These are phyloP conservation scores for Lycaena phlaeas DNA, from an alignment of 2,888 invertebrate species.

Conservation along the genomic window DNA sequence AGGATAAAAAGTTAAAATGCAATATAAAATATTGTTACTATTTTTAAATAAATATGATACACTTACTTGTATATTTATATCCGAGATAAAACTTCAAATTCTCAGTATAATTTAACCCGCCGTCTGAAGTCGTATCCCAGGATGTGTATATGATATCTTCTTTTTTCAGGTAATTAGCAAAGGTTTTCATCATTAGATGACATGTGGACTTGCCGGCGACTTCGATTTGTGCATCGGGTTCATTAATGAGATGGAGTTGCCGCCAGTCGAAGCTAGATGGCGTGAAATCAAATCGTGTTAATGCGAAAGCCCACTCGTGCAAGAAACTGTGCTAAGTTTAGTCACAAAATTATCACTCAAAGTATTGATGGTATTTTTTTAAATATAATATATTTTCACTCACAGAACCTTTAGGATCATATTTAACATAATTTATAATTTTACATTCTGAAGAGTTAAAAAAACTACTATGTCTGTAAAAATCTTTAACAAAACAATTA, in stretches of 20 bases:
- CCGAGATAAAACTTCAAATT: conserved; percentile 78
- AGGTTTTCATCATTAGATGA: conserved; percentile 80
- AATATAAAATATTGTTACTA: too few relatives aligned
- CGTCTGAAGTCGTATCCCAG: conserved; percentile 75
- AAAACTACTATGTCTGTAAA: too few relatives aligned
- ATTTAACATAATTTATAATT: too few relatives aligned
- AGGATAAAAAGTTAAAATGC: not conserved
- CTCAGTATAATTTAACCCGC: conserved; percentile 70
- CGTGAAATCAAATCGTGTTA: conserved; percentile 48
- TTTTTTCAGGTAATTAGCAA: conserved; percentile 73
- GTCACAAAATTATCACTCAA: too few relatives aligned
- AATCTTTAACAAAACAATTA: too few relatives aligned
- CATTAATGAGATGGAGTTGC: conserved; percentile 80
- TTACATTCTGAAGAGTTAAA: too few relatives aligned
- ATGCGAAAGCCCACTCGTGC: conserved; percentile 43
- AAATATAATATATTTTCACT: too few relatives aligned
- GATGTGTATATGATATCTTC: conserved; percentile 64
- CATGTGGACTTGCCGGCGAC: conserved; percentile 82
- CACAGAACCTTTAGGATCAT: too few relatives aligned
- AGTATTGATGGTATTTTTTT: too few relatives aligned
- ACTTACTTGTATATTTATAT: conserved; percentile 81
- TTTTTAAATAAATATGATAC: conserved; percentile 11
- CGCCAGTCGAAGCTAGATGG: conserved; percentile 79
- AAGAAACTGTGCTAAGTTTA: conserved; percentile 15
- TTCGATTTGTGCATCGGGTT: conserved; percentile 78